phyloP scores from a whole-genome alignment of 2,797 vertebrate genomes.

The Xiphorhynchus erythropygius region DNA sequence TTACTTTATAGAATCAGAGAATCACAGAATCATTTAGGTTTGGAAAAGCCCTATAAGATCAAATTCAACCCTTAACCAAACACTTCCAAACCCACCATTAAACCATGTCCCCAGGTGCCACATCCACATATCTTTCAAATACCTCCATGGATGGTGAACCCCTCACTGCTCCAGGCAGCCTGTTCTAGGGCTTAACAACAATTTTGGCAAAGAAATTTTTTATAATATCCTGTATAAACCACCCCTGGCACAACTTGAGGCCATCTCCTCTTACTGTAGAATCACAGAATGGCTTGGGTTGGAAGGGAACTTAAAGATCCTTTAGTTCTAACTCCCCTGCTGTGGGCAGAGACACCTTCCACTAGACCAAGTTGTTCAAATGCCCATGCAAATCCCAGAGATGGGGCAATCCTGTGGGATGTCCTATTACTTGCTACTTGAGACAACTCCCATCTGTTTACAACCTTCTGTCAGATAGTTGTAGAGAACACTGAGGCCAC shows the following conservation, averaged over 20 bases:
- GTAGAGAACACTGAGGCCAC: not conserved
- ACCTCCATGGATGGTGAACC: not conserved
- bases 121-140: rapidly evolving
- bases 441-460: no score
- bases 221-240: not conserved
- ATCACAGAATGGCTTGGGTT: not conserved
- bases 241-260: not conserved
- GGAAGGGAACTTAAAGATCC: not conserved
- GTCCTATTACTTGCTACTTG: not conserved
- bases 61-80: not conserved
- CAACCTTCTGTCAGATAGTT: not conserved
- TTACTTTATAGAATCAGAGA: not conserved
- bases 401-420: not conserved
- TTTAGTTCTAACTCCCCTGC: not conserved
- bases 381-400: not conserved
- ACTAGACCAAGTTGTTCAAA: not conserved
- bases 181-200: no score
- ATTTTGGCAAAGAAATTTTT: not conserved
- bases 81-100: not conserved
- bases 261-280: not conserved
- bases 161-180: not conserved
- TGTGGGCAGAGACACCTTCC: not conserved
- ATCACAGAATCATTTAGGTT: not conserved
- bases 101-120: not conserved
- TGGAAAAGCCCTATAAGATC: not conserved